Base-by-base conservation (phyloP, 2,797 vertebrate species). In the Acanthornis magna region DNA sequence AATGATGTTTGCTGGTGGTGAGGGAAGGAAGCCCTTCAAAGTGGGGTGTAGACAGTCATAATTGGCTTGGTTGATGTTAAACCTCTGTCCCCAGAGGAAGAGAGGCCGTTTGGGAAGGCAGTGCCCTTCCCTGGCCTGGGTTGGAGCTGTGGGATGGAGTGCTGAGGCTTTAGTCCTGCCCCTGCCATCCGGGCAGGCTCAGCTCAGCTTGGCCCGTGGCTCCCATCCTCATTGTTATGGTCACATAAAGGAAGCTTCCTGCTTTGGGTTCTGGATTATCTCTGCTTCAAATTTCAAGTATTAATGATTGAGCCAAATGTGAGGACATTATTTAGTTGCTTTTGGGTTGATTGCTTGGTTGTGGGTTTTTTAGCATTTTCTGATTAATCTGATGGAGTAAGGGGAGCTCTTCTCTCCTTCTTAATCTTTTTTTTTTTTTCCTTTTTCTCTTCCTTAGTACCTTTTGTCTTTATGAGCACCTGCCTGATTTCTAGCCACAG, bases 151-250 rank as follows among this genome's bases (percentile, higher is more conserved):
- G 55, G 15, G 36, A 11, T 29, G 67, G 23, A 70, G 42, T 10
- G 5, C 19, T 26, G 74, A 2, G 32, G 23, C 2, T 26, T 36
- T 15, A 2, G 12, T 30, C 23, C 57, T 88, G 74, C 7, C 27
- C 3, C 26, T 53, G 57, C 62, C 20, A 2, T 23, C 9, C 0
- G 0, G 22, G 45, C 51, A 62, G 30, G 1, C 3, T 9, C n/a
- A 23, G 61, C 62, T 86, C 62, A 22, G 1, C n/a, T 9, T 26
- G 11, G 8, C 12, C 57, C 13, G 0, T 27, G 72, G 18, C 73
- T 74, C 57, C 34, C 2, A 2, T 14, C n/a, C 43, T 71, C 25
- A 3, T 22, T 25, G 14, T 17, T n/a, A 5, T 11, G 11, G 9
- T 36, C n/a, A 16, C 13, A 7, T 3, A 22, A 42, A 42, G 25